Evolutionary conservation across 2,113 vertebrate genomes (phyloP), one percentile per base, ranked within the genome.

Genomic region (Limanda limanda): DNA sequence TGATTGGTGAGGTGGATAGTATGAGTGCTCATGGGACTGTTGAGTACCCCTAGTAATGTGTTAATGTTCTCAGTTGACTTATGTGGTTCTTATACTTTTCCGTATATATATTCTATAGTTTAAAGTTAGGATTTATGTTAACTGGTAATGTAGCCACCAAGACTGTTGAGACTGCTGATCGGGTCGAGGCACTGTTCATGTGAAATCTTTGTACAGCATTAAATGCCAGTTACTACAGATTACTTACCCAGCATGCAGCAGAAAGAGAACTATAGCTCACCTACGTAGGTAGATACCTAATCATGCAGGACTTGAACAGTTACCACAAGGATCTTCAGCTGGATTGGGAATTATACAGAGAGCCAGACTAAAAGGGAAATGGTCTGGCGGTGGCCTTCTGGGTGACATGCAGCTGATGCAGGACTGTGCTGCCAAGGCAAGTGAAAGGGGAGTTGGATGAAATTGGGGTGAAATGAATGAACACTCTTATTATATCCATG

Each of bases 341-440:
- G 56, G 5, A 52, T n/a, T 68, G 12, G 17, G 10, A 59, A 31
- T 55, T 35, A 31, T 13, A 42, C 18, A 59, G 6, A 5, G 10
- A 42, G 20, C 5, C 7, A 71, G 45, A 71, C 18, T 42, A 37
- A 70, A 25, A 70, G 35, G 35, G 63, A 57, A 58, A 31, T 31
- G 31, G 31, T 31, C 31, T 7, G 11, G 24, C 55, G 2, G 12
- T 11, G 23, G 14, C 4, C 37, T 25, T 17, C 13, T n/a, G 21
- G 40, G n/a, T 4, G 18, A 18, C 21, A 20, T 56, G 21, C 61
- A 27, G 55, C 14, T 0, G 1, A 15, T 27, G 4, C 15, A 59
- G n/a, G 5, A 40, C 40, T 40, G 52, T 18, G 47, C 47, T 51
- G 47, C 47, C 47, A 5, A 51, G 7, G 47, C 47, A 51, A 18